Base-by-base conservation (phyloP, 1,140 invertebrate genomes). In the Glomeris maerens region DNA sequence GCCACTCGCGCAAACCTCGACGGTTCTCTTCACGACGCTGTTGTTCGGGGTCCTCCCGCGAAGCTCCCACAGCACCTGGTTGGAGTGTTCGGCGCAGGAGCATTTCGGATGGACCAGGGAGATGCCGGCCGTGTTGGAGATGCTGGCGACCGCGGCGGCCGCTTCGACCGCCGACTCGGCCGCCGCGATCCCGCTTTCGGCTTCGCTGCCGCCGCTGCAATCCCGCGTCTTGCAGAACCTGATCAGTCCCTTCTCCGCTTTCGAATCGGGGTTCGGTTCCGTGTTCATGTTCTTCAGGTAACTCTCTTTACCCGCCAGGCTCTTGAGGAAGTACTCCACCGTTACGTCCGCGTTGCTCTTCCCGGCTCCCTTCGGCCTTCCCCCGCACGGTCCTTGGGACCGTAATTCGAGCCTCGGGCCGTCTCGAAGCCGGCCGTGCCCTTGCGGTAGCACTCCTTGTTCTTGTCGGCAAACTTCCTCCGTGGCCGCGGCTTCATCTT, bases 291-390 rank as follows among this genome's bases (percentile, higher is more conserved):
- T 55, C 50, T 54, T 54, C 21, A 54, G 36, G 26, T 52, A 52
- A 13, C 57, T 53, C 28, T 61, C 60, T 21, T 57, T 55, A 29
- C 67, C 68, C 0, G 68, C 70, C 26, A 75, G 54, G 26, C 70
- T 72, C 58, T 74, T 73, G 17, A 74, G 55, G 54, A 74, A 73
- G 58, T 72, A 73, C 53, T 73, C 72, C 2, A 75, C 72, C 2
- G 72, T 72, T 27, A 72, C 58, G 53, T 74, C 72, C 0, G 71
- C 71, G 21, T 25, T 44, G 22, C 27, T 25, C 29, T 29, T 50
- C 2, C 45, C 13, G 23, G 29, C 27, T 22, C 22, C 50, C 14
- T 26, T 36, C 13, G 13, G 29, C 4, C 5, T 40, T 42, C 51
- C 7, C 47, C 45, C 23, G 52, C 49, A 31, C 47, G 53, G 17